Evolutionary conservation across 2,797 vertebrate species (phyloP).

Genomic region (Lemur catta): DNA sequence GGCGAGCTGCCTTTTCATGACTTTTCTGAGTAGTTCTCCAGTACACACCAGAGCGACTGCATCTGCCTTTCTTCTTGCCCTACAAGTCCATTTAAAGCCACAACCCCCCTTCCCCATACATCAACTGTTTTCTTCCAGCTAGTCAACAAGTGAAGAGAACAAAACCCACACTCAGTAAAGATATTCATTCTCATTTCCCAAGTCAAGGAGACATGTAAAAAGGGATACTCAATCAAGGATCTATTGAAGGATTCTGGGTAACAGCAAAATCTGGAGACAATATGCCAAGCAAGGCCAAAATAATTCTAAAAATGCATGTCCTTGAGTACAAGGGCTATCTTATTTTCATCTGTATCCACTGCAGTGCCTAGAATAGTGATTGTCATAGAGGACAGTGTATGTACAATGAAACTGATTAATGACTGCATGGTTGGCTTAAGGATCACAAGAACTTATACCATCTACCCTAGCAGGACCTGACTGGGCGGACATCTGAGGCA

Average conservation of each 20-base stretch:
- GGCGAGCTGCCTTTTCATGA: neutral
- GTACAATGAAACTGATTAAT: neutral
- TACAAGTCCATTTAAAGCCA: slow-evolving; percentile 34
- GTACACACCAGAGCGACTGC: neutral
- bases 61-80: slow-evolving; percentile 4
- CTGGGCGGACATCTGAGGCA: neutral
- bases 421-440: neutral
- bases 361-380: neutral
- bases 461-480: neutral
- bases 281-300: neutral
- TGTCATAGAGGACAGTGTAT: neutral
- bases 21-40: neutral
- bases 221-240: neutral
- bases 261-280: slow-evolving; percentile 5
- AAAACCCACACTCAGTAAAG: slow-evolving; percentile 5
- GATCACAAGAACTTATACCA: neutral
- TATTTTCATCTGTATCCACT: neutral
- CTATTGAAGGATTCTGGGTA: neutral
- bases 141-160: slow-evolving; percentile 18
- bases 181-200: slow-evolving; percentile 10
- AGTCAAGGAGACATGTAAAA: neutral
- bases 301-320: neutral
- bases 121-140: neutral
- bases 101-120: neutral
- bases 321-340: neutral